A percentile compares a stretch with the other conserved stretches of the same genome.
phyloP scores from a whole-genome alignment of 2,797 vertebrate genomes.

The Clarias laeviceps region DNA sequence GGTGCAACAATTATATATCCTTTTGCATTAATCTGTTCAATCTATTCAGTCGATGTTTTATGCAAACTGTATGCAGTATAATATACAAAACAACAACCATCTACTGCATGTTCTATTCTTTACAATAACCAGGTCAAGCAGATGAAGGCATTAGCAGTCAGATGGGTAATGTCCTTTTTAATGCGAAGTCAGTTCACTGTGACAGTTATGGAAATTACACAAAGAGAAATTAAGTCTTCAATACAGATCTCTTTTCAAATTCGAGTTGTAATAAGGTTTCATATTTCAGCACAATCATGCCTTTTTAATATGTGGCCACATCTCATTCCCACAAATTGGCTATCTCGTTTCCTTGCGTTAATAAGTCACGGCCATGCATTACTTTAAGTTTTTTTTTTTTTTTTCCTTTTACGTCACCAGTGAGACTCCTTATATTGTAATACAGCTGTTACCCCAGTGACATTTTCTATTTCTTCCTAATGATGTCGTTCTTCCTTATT shows the following conservation, averaged over 20 bases:
- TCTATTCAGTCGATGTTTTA: background rate
- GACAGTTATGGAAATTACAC: background rate
- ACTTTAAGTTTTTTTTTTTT: background rate
- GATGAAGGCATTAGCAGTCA: background rate
- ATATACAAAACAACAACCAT: background rate
- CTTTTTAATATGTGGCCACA: background rate
- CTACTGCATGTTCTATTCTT: background rate
- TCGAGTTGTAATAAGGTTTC: background rate
- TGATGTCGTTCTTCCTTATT: conserved; percentile 13
- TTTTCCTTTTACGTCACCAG: background rate
- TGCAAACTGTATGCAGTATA: too few species aligned
- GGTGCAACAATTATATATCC: background rate
- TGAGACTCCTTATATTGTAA: background rate
- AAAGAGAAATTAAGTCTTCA: background rate
- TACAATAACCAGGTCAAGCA: background rate
- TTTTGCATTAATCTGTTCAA: background rate
- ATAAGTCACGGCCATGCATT: background rate
- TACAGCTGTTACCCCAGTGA: background rate
- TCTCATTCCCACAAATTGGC: background rate
- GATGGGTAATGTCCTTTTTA: background rate
- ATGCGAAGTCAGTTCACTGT: background rate
- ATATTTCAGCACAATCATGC: background rate
- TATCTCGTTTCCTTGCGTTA: background rate
- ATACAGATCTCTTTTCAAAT: background rate
- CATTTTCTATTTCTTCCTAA: background rate